Conservation (phyloP, 30 jellyfish, hydroid and myxozoan genomes). For the Sanderia malayensis region DNA sequence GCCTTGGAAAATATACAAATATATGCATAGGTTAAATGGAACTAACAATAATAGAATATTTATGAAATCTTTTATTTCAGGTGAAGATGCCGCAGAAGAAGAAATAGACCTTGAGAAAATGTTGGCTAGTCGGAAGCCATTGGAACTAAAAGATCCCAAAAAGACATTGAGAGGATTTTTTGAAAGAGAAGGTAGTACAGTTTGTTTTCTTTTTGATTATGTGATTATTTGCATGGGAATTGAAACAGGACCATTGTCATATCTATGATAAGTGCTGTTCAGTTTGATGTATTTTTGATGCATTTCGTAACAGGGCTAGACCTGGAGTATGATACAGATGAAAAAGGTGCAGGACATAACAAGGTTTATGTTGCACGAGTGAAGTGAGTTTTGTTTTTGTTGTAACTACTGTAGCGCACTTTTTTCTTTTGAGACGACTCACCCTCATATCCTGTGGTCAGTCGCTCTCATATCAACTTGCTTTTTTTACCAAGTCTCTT, state of each 20-base stretch:
- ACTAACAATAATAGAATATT: background rate
- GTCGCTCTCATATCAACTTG: too few relatives aligned
- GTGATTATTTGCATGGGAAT: too few relatives aligned
- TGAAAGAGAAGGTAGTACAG: slow-evolving; percentile 98
- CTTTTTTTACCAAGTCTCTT: too few relatives aligned
- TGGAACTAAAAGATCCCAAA: slow-evolving; percentile 92
- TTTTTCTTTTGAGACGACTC: too few relatives aligned
- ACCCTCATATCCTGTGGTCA: too few relatives aligned
- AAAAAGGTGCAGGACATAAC: slow-evolving; percentile 79
- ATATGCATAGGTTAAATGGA: background rate
- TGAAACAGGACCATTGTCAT: too few relatives aligned
- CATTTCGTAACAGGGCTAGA: slow-evolving; percentile 69
- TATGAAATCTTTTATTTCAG: slow-evolving; percentile 22
- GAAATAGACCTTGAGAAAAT: slow-evolving; percentile 76
- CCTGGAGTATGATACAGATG: slow-evolving; percentile 91
- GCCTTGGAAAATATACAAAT: too few relatives aligned
- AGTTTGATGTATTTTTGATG: background rate
- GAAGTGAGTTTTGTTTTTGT: slow-evolving; percentile 53
- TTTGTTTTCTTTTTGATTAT: too few relatives aligned
- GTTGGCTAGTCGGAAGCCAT: slow-evolving; percentile 72
- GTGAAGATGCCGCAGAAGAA: slow-evolving; percentile 98
- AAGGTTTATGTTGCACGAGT: slow-evolving; percentile 79
- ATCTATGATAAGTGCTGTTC: too few relatives aligned
- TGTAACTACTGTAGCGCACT: too few relatives aligned
- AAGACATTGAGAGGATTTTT: slow-evolving; percentile 92